phyloP scores from a whole-genome alignment of 2,113 vertebrate genomes.

The Macrotus californicus region DNA sequence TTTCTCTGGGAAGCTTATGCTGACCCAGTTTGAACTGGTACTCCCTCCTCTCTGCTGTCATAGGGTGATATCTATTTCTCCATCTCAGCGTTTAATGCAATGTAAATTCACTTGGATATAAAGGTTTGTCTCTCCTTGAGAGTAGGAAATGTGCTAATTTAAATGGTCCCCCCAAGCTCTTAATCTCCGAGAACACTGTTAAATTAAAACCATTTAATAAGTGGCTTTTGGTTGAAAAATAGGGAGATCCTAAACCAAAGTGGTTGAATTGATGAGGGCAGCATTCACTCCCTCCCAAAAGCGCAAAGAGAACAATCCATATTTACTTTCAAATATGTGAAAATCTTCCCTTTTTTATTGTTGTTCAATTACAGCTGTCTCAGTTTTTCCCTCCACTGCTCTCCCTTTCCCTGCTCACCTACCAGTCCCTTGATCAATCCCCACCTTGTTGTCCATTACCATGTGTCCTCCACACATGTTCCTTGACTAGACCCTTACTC shows the following conservation, averaged over 20 bases:
- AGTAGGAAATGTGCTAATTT: neutral
- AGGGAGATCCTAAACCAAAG: neutral
- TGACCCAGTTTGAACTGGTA: neutral
- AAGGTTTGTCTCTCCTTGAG: neutral
- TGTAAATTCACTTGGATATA: neutral
- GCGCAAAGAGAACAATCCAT: neutral
- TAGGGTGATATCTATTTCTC: neutral
- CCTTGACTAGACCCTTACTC: no score
- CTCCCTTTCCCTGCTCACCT: no score
- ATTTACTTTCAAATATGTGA: neutral
- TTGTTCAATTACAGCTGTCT: no score
- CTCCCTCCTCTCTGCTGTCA: neutral
- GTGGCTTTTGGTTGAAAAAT: neutral
- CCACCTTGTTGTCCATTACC: no score
- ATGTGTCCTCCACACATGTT: no score
- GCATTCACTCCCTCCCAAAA: neutral
- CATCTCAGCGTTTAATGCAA: neutral
- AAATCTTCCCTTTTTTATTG: neutral
- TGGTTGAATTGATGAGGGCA: neutral
- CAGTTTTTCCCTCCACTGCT: no score
- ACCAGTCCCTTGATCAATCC: no score
- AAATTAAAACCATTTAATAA: neutral
- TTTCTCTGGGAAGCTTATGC: neutral
- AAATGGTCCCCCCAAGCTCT: neutral
- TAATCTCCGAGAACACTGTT: neutral